These are phyloP conservation scores for Epinephelus cyanopodus DNA, from an alignment of 2,113 vertebrate species.

Conservation along the genomic window DNA sequence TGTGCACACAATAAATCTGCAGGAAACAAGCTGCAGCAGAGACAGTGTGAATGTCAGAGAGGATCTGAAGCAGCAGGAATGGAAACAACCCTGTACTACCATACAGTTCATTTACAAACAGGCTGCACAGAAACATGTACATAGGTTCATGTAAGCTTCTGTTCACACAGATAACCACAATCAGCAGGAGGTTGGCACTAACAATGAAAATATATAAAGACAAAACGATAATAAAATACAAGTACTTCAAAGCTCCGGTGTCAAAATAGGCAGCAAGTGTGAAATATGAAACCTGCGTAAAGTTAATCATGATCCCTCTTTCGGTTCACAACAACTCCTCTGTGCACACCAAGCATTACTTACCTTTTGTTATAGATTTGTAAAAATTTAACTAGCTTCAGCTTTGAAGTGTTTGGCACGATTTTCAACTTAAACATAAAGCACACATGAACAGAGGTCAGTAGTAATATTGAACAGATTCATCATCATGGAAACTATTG, in stretches of 20 bases:
- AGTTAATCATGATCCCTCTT: neutral
- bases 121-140: slow-evolving; percentile 24
- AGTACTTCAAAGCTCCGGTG: neutral
- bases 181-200: neutral
- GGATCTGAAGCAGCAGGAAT: neutral
- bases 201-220: neutral
- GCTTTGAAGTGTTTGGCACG: neutral
- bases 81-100: slow-evolving; percentile 36
- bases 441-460: neutral
- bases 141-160: slow-evolving; percentile 42
- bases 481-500: neutral
- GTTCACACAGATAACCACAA: slow-evolving; percentile 21
- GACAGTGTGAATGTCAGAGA: slow-evolving; percentile 23
- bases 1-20: neutral
- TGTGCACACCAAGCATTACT: neutral
- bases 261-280: neutral
- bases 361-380: neutral
- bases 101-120: slow-evolving; percentile 32
- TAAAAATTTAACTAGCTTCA: neutral
- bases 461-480: neutral
- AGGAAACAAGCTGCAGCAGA: neutral
- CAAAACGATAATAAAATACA: neutral
- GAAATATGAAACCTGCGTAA: neutral
- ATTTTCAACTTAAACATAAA: neutral
- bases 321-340: neutral